Evolutionary conservation across 2,888 invertebrate genomes (phyloP).

Genomic region (Dasypogon diadema): DNA sequence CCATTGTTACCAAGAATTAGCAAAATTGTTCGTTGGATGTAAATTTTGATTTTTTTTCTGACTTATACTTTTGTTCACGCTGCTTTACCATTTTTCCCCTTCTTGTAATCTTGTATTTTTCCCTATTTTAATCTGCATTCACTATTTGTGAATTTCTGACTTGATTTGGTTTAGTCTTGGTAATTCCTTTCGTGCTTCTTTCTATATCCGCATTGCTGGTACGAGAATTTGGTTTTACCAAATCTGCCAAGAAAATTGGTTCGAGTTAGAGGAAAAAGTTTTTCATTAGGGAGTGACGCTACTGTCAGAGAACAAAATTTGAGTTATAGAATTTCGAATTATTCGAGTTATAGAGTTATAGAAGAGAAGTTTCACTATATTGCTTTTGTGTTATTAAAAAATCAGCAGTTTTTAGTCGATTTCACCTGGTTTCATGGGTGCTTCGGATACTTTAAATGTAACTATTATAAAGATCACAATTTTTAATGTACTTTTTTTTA

Average conservation of each 20-base stretch:
- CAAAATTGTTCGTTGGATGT: neutral
- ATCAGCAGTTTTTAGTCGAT: constrained; percentile 14
- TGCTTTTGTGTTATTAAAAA: neutral
- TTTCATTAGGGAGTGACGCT: too few species aligned
- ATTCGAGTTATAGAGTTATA: neutral
- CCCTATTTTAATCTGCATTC: neutral
- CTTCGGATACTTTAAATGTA: constrained; percentile 7
- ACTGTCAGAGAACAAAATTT: too few species aligned
- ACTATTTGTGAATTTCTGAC: neutral
- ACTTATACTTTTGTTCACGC: neutral
- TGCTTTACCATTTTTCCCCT: neutral
- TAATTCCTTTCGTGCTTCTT: neutral
- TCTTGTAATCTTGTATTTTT: neutral
- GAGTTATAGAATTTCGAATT: neutral
- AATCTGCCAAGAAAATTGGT: neutral
- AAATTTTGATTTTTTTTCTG: neutral
- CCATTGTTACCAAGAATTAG: neutral
- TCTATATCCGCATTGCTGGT: neutral
- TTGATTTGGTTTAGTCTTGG: neutral
- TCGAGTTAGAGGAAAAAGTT: too few species aligned
- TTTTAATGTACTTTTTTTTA: neutral
- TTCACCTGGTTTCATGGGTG: constrained; percentile 3
- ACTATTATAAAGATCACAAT: constrained; percentile 8
- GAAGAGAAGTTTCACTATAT: neutral
- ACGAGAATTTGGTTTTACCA: neutral